A percentile compares a stretch with the other conserved stretches of the same genome.
Evolutionary conservation across 2,888 invertebrate genomes (phyloP).

Genomic region (Molanna angustata): DNA sequence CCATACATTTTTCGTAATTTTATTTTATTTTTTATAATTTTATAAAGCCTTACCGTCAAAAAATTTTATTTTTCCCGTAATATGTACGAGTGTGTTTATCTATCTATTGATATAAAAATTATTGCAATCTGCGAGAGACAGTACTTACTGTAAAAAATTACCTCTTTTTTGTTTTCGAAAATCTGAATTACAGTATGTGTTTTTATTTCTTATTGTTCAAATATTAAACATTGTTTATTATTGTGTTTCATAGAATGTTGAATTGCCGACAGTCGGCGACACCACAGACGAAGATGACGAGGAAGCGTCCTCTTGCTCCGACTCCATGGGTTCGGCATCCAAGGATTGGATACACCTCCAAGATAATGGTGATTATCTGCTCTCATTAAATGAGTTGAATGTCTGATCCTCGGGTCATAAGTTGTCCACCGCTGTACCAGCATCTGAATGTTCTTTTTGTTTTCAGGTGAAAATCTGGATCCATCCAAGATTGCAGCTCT

Average conservation of each 20-base stretch:
- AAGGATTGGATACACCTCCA: constrained; percentile 50
- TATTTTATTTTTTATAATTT: too few relatives aligned
- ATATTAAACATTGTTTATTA: neutral
- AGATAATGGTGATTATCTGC: constrained; percentile 10
- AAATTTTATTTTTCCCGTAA: neutral
- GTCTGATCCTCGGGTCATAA: too few relatives aligned
- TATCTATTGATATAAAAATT: neutral
- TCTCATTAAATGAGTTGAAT: neutral
- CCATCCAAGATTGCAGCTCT: constrained; percentile 26
- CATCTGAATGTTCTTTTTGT: neutral
- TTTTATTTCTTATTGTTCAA: too few relatives aligned
- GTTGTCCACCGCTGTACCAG: neutral
- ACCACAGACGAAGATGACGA: constrained; percentile 46
- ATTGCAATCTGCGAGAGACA: too few relatives aligned
- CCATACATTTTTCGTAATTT: too few relatives aligned
- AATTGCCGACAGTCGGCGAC: constrained; percentile 39
- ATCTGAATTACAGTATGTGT: too few relatives aligned
- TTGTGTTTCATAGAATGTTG: constrained; percentile 26
- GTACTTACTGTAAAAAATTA: too few relatives aligned
- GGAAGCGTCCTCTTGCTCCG: constrained; percentile 47
- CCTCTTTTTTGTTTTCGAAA: too few relatives aligned
- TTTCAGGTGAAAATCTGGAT: constrained; percentile 20
- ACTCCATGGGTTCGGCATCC: constrained; percentile 34
- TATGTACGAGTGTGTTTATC: neutral
- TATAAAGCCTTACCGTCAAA: too few relatives aligned